Conservation (phyloP, 1,140 invertebrate species). For the Drosophila nigrodunni region DNA sequence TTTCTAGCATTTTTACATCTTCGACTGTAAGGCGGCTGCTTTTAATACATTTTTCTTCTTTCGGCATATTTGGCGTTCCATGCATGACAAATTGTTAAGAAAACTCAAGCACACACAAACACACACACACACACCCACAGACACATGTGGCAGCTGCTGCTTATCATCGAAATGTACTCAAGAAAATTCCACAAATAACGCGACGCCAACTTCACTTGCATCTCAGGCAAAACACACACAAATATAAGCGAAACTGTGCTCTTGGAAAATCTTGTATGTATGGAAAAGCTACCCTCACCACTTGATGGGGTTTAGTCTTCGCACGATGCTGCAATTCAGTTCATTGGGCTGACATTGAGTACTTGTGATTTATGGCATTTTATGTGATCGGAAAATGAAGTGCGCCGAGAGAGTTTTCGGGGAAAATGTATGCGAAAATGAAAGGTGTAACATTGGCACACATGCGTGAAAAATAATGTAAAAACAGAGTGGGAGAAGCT, state of each 20-base stretch:
- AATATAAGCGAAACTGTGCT: no score
- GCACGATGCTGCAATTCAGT: conserved; percentile 44
- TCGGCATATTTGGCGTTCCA: conserved; percentile 81
- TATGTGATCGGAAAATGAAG: conserved; percentile 31
- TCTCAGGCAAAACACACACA: conserved; percentile 7
- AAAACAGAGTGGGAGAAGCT: not conserved
- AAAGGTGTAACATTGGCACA: conserved; percentile 44
- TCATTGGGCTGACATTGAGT: conserved; percentile 83
- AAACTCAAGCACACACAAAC: conserved; percentile 55
- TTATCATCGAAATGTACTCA: conserved; percentile 82
- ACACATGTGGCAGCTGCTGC: conserved; percentile 38
- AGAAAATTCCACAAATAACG: conserved; percentile 81
- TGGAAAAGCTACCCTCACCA: not conserved
- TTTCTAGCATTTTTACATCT: conserved; percentile 77
- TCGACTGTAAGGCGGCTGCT: conserved; percentile 64
- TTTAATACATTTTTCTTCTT: conserved; percentile 81
- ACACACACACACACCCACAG: conserved; percentile 4
- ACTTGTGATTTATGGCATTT: conserved; percentile 77
- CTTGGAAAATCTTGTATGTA: no score
- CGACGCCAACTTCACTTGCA: conserved; percentile 70
- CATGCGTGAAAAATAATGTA: not conserved
- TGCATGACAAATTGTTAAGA: conserved; percentile 83
- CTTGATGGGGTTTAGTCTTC: not conserved
- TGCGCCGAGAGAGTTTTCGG: not conserved
- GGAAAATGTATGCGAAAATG: not conserved